A percentile compares a stretch with the other conserved stretches of the same genome.
These are phyloP conservation scores for Girardinichthys multiradiatus DNA, from an alignment of 2,113 vertebrate species.

Conservation along the genomic window DNA sequence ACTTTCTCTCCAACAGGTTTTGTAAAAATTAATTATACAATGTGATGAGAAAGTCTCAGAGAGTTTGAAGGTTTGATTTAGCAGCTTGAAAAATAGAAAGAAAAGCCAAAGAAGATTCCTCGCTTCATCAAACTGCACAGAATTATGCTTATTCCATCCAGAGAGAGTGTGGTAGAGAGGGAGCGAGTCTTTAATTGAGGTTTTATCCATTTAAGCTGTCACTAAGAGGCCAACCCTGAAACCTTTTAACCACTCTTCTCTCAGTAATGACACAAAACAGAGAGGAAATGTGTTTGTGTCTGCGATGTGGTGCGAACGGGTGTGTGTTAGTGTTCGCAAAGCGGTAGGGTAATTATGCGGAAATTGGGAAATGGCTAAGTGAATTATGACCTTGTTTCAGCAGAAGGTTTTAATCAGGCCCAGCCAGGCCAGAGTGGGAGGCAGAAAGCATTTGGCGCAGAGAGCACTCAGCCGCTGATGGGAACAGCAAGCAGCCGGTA, in stretches of 20 bases:
- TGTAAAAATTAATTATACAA: slow-evolving; percentile 14
- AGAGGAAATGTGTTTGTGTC: slow-evolving; percentile 68
- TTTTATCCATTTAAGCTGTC: slow-evolving; percentile 82
- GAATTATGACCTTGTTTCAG: slow-evolving; percentile 83
- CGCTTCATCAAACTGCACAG: slow-evolving; percentile 44
- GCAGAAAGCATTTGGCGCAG: slow-evolving; percentile 28
- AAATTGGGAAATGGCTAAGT: slow-evolving; percentile 82
- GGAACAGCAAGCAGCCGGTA: slow-evolving; percentile 35
- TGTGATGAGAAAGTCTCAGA: slow-evolving; percentile 17
- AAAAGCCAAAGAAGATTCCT: slow-evolving; percentile 16
- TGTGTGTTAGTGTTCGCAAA: slow-evolving; percentile 45
- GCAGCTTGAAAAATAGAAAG: background rate
- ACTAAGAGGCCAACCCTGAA: slow-evolving; percentile 76
- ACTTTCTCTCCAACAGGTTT: slow-evolving; percentile 20
- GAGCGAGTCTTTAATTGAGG: slow-evolving; percentile 76
- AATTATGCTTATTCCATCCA: slow-evolving; percentile 65
- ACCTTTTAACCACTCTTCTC: slow-evolving; percentile 77
- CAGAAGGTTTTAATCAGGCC: slow-evolving; percentile 78
- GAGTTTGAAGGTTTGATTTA: slow-evolving; percentile 36
- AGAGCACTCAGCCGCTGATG: slow-evolving; percentile 33
- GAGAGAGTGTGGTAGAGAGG: slow-evolving; percentile 45
- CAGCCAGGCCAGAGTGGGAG: slow-evolving; percentile 62
- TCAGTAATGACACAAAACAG: slow-evolving; percentile 79
- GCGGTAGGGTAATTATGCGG: slow-evolving; percentile 76
- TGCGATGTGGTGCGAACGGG: slow-evolving; percentile 43